A percentile compares a stretch with the other conserved stretches of the same genome.
These are phyloP conservation scores for Furcifer pardalis DNA, from an alignment of 2,797 vertebrate species.

Conservation along the genomic window DNA sequence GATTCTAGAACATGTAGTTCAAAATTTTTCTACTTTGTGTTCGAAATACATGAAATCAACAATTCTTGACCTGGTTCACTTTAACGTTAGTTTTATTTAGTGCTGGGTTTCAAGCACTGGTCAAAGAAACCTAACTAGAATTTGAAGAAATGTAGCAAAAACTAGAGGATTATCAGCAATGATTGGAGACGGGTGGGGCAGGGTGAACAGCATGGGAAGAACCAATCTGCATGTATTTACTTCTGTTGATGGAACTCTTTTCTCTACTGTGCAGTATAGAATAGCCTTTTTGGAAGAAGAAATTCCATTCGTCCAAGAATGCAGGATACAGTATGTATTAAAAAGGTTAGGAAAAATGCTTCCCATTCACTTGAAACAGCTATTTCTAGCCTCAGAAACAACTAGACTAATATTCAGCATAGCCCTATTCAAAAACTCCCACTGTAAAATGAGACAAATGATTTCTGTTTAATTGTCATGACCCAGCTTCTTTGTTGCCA, in stretches of 20 bases:
- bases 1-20: neutral
- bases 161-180: neutral
- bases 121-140: neutral
- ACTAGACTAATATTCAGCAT: rapidly evolving
- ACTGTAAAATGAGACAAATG: neutral
- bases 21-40: neutral
- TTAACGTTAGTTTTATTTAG: too few relatives aligned
- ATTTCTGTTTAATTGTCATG: slow-evolving; percentile 22
- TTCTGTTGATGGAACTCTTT: neutral
- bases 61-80: neutral
- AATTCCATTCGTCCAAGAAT: neutral
- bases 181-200: neutral
- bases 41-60: neutral
- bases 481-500: slow-evolving; percentile 36
- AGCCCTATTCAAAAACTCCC: neutral
- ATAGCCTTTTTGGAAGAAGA: neutral
- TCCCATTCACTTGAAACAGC: neutral
- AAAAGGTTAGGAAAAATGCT: neutral
- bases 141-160: neutral
- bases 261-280: neutral
- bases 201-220: neutral
- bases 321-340: neutral
- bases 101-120: neutral
- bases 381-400: neutral
- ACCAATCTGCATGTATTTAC: neutral